These are phyloP conservation scores for Geotrypetes seraphini DNA, from an alignment of 2,797 vertebrate species.

Conservation along the genomic window DNA sequence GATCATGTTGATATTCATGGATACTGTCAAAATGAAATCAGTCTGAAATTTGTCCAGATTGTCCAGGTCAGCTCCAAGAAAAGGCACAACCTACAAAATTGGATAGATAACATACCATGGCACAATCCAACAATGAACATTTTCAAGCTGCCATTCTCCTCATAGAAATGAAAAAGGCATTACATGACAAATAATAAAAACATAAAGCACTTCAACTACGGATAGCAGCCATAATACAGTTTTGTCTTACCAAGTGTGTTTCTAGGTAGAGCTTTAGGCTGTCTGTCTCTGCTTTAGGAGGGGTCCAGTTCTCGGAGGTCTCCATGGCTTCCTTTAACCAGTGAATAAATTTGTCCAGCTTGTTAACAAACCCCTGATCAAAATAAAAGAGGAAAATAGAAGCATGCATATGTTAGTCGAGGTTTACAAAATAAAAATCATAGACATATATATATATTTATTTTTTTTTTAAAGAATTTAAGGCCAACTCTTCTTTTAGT, in stretches of 20 bases:
- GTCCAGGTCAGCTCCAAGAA: no score
- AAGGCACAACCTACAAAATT: no score
- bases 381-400: slow-evolving; percentile 14
- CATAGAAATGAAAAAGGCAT: neutral
- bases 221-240: slow-evolving; percentile 16
- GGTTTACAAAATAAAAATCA: no score
- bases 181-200: no score
- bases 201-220: slow-evolving; percentile 21
- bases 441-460: no score
- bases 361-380: slow-evolving; percentile 79
- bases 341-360: slow-evolving; percentile 87
- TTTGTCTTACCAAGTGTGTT: slow-evolving; percentile 85
- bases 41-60: no score
- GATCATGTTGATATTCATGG: no score
- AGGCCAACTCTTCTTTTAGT: no score
- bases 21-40: no score
- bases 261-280: slow-evolving; percentile 87
- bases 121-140: neutral
- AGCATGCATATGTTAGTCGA: no score
- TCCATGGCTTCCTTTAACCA: slow-evolving; percentile 90
- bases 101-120: no score
- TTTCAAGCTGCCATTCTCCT: neutral
- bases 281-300: slow-evolving; percentile 77
- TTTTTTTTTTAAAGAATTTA: no score
- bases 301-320: slow-evolving; percentile 91